A percentile compares a stretch with the other conserved stretches of the same genome.
These are phyloP conservation scores for Dolichallabes microphthalmus DNA, from an alignment of 2,113 vertebrate genomes.

Conservation along the genomic window DNA sequence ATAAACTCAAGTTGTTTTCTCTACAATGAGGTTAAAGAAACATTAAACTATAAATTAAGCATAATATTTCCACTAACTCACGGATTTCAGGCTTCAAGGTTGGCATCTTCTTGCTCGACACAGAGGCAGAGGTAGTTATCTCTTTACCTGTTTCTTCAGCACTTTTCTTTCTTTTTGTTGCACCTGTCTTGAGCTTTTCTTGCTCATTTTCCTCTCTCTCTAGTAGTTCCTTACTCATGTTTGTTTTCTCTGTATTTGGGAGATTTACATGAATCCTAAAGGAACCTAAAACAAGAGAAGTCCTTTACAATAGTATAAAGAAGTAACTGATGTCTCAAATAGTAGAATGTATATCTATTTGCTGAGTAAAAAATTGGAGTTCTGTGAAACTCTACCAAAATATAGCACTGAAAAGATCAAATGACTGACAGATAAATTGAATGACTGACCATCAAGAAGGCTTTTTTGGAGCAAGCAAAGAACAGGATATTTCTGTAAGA, in stretches of 20 bases:
- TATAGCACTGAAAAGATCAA: background rate
- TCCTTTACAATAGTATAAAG: background rate
- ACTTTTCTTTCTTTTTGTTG: background rate
- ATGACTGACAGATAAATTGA: background rate
- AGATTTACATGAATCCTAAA: constrained; percentile 19
- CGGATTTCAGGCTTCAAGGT: constrained; percentile 45
- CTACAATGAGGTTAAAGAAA: too few species aligned
- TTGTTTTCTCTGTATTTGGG: too few species aligned
- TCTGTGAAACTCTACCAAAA: background rate
- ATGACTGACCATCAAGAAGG: constrained; percentile 65
- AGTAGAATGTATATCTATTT: background rate
- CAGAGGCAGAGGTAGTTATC: background rate
- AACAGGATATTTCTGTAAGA: constrained; percentile 48
- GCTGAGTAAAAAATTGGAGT: background rate
- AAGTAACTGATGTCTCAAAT: too few species aligned
- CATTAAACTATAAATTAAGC: too few species aligned
- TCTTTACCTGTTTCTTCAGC: background rate
- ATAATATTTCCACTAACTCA: background rate
- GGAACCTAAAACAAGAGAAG: constrained; percentile 51
- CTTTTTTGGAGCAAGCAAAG: constrained; percentile 52
- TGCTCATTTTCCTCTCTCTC: background rate
- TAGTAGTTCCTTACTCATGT: background rate
- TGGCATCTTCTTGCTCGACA: background rate
- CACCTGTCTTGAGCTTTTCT: background rate
- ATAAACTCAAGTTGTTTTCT: too few species aligned